Evolutionary conservation across 2,113 vertebrate genomes (phyloP), one percentile per base, ranked within the genome.

Genomic region (Dryoscopus gambensis): DNA sequence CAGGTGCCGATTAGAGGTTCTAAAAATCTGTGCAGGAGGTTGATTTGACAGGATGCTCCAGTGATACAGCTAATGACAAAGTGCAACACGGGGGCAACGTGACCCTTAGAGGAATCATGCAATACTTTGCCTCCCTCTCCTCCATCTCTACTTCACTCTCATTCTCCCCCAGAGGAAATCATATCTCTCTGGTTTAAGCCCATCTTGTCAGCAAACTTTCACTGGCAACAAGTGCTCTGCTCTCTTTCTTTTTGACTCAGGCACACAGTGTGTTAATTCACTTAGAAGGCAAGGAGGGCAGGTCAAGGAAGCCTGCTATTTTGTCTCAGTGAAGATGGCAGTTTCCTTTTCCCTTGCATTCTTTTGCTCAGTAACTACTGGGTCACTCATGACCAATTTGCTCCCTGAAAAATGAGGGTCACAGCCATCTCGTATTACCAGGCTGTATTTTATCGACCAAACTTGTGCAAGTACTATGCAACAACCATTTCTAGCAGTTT

Each of bases 21-120:
- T 96, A 93, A 84, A 95, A 95, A 79, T 93, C 90, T 52, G 57
- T 56, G 95, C 90, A 96, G 96, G 94, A 90, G 93, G 94, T 71
- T 96, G 97, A 96, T 97, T 95, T 96, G 87, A 77, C 92, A 93
- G 87, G 95, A 96, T 94, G 88, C 95, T 95, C 60, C 90, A 82
- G 85, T 24, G 40, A 91, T 89, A 93, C 75, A 50, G 65, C 44
- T 96, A 93, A 97, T 95, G 90, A 95, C 59, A 55, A 88, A 96
- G 57, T 64, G 47, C 84, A 97, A 53, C 56, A 65, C 0, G 0
- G 42, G 44, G 74, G 44, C 65, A 87, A 77, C 0, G 0, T 0
- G 1, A 79, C 35, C 55, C 40, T 67, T 64, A 53, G 39, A 88
- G 64, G 24, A 95, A 74, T 57, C 77, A 37, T 6, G 24, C 33